These are phyloP conservation scores for Epirrita christyi DNA, from an alignment of 2,888 invertebrate species.

Conservation along the genomic window DNA sequence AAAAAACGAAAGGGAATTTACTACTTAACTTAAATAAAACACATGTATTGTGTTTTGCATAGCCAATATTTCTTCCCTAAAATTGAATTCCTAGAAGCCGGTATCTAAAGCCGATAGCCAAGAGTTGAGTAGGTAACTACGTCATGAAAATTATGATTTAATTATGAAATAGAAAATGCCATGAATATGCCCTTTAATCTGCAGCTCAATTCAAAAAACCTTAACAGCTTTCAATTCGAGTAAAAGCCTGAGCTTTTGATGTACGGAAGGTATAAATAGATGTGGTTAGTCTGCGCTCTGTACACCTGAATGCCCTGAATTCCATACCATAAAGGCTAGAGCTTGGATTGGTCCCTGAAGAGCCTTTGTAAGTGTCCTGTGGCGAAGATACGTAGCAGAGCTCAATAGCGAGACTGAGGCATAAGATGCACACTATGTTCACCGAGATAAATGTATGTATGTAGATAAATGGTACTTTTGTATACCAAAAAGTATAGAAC, in stretches of 20 bases:
- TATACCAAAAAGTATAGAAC: conserved; percentile 7
- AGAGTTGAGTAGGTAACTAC: no score
- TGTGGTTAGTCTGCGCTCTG: conserved; percentile 30
- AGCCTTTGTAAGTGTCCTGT: conserved; percentile 47
- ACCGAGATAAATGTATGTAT: no score
- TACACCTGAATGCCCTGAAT: conserved; percentile 56
- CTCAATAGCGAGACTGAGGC: conserved; percentile 15
- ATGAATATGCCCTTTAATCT: conserved; percentile 4
- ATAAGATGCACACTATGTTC: conserved; percentile 17
- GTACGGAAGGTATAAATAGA: conserved; percentile 5
- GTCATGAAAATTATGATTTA: no score
- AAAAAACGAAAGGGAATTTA: no score
- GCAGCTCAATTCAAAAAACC: conserved; percentile 9
- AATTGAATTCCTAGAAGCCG: no score
- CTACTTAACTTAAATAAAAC: no score
- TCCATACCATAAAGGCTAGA: conserved; percentile 54
- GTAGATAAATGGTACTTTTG: no score
- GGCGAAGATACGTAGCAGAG: conserved; percentile 18
- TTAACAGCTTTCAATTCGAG: conserved; percentile 9
- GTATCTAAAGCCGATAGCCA: no score
- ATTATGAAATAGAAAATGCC: no score
- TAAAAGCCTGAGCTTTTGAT: conserved; percentile 14
- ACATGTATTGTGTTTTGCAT: no score
- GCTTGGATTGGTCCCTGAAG: conserved; percentile 47
- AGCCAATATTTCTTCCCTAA: no score